Base-by-base conservation (phyloP, 2,888 invertebrate genomes). In the Cerceris ruficornis region DNA sequence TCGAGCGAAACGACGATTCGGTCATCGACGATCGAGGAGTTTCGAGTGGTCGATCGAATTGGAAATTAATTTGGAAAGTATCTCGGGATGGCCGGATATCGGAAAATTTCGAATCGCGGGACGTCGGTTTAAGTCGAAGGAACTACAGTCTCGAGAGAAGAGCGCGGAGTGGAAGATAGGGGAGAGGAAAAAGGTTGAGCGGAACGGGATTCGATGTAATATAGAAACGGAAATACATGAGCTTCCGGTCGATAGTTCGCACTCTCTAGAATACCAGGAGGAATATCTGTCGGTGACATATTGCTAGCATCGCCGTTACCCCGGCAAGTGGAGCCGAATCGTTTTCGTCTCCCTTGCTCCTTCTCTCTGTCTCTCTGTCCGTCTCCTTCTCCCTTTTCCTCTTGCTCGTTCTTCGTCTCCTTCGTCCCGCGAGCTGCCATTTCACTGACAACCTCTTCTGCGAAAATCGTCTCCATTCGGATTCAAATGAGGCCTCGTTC, bases 401-500 rank as follows among this genome's bases (percentile, higher is more conserved):
- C 55, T 42, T 9, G 43, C 62, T 49, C 41, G 14, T 43, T 46
- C 43, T 50, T 60, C 54, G 6, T 59, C 55, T 28, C 69, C 75
- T 59, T 75, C 70, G 80, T 64, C 75, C 55, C 73, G 64, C 70
- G 75, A 80, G 71, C 85, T 77, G 86, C 87, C 86, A 89, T 89
- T 90, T 89, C 87, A 85, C 86, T 87, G 89, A 90, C 90, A 89
- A 81, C 86, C 87, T 89, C 88, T 88, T 89, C 87, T 86, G 87
- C 88, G 89, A 90, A 89, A 90, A 90, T 90, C 90, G 89, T 89
- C 90, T 90, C 91, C 89, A 92, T 92, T 92, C 91, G 91, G 87
- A 92, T 92, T 92, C 91, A 92, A 92, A 92, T 92, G 91, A 92
- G 91, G 81, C 85, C 88, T 88, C 90, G 88, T 90, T 90, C 87